These are phyloP conservation scores for Anolis sagrei DNA, from an alignment of 2,113 vertebrate species.

Conservation along the genomic window DNA sequence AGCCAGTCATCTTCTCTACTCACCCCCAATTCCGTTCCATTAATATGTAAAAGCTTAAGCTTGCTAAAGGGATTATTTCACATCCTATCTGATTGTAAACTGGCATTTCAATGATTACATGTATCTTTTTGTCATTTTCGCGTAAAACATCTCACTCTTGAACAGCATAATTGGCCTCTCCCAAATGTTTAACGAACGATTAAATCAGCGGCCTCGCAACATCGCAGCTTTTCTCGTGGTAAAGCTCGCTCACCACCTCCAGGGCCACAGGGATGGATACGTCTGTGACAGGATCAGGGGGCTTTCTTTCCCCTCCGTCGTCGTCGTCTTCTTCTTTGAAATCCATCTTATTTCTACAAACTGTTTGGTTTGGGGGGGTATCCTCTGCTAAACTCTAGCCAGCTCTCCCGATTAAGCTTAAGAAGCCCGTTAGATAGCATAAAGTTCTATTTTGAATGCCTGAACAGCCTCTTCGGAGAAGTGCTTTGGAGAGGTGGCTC, in stretches of 20 bases:
- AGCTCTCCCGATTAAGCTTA: neutral
- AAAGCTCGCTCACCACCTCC: conserved; percentile 56
- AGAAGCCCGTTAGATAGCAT: neutral
- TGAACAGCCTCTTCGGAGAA: neutral
- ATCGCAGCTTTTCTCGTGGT: conserved; percentile 52
- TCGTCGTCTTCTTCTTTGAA: conserved; percentile 20
- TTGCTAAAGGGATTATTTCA: conserved; percentile 83
- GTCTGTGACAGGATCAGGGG: conserved; percentile 26
- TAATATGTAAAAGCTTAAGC: conserved; percentile 85
- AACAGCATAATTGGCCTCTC: conserved; percentile 77
- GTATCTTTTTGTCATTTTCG: conserved; percentile 83
- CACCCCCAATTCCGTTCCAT: conserved; percentile 71
- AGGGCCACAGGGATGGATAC: conserved; percentile 50
- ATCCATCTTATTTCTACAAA: conserved; percentile 40
- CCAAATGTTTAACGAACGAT: conserved; percentile 78
- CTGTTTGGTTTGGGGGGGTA: conserved; percentile 46
- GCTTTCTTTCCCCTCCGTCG: too few relatives aligned
- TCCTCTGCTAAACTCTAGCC: neutral
- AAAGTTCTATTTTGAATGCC: neutral
- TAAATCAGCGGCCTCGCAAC: conserved; percentile 72
- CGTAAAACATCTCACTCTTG: conserved; percentile 79
- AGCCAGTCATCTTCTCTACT: conserved; percentile 64
- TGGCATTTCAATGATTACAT: conserved; percentile 79
- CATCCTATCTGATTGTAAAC: conserved; percentile 82
- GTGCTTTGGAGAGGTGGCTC: neutral